Conservation (phyloP, 2,888 invertebrate genomes). For the Euzophera pinguis region DNA sequence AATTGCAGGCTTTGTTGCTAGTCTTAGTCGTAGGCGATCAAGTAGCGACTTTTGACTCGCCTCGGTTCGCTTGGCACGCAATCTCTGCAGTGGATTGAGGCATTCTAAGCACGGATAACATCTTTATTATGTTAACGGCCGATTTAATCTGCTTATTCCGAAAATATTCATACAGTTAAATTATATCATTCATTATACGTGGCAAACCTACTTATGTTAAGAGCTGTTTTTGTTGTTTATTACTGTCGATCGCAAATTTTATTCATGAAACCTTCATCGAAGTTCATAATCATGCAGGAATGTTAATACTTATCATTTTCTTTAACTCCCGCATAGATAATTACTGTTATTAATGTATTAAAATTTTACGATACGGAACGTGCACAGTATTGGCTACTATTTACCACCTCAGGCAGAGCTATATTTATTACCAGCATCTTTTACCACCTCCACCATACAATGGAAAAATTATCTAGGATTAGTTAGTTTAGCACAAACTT, state of each 20-base stretch:
- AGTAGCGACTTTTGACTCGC: conserved; percentile 8
- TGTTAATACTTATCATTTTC: conserved; percentile 14
- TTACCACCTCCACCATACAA: conserved; percentile 15
- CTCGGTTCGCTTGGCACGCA: conserved; percentile 18
- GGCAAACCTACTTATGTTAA: background rate
- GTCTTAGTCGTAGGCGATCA: conserved; percentile 21
- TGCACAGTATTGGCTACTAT: conserved; percentile 11
- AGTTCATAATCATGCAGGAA: conserved; percentile 20
- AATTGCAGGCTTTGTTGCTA: conserved; percentile 42
- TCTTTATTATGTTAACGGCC: conserved; percentile 12
- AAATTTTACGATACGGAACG: background rate
- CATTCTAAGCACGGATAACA: conserved; percentile 17
- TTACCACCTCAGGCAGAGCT: background rate
- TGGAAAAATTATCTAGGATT: conserved; percentile 13
- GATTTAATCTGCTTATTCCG: conserved; percentile 11
- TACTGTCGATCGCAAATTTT: background rate
- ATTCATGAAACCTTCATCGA: background rate
- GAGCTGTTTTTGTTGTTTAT: conserved; percentile 2
- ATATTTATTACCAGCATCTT: background rate
- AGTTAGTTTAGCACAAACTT: conserved; percentile 51
- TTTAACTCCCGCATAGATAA: conserved; percentile 3
- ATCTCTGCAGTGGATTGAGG: conserved; percentile 23
- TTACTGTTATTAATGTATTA: background rate
- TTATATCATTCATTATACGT: background rate
- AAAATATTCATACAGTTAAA: conserved; percentile 3